phyloP scores from a whole-genome alignment of 2,113 vertebrate species.

The Steatornis caripensis region DNA sequence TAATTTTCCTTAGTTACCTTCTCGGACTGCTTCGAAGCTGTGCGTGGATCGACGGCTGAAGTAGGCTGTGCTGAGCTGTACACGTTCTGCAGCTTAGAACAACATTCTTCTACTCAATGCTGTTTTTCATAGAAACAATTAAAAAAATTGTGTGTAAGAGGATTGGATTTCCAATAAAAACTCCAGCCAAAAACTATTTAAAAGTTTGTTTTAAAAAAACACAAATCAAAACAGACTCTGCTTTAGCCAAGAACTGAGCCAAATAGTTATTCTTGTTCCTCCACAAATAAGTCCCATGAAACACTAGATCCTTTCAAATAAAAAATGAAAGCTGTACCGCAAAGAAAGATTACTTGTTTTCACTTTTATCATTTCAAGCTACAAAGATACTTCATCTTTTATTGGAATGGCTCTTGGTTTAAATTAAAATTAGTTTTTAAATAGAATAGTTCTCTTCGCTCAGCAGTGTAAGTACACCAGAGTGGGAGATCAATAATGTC shows the following conservation, averaged over 20 bases:
- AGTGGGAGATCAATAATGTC: background rate
- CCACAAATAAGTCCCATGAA: background rate
- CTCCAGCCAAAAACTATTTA: conserved; percentile 1
- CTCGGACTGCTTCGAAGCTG: accelerated
- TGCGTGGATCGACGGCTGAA: accelerated
- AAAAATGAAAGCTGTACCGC: background rate
- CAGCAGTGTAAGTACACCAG: background rate
- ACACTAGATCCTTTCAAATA: conserved; percentile 4
- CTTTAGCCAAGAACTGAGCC: conserved; percentile 11
- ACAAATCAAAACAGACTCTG: background rate
- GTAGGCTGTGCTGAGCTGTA: background rate
- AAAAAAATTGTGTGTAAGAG: background rate
- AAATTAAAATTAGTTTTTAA: background rate
- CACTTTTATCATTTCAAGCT: background rate
- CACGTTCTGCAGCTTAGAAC: background rate
- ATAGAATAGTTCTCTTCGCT: background rate
- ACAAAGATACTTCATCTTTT: background rate
- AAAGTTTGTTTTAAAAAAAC: background rate
- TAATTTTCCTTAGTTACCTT: background rate
- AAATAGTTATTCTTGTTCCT: conserved; percentile 34
- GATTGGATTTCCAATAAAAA: conserved; percentile 34
- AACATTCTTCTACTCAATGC: background rate
- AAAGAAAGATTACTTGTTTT: background rate
- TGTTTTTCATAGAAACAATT: background rate
- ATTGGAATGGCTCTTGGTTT: background rate